Base-by-base conservation (phyloP, 1,140 invertebrate species). In the Chymomyza costata region DNA sequence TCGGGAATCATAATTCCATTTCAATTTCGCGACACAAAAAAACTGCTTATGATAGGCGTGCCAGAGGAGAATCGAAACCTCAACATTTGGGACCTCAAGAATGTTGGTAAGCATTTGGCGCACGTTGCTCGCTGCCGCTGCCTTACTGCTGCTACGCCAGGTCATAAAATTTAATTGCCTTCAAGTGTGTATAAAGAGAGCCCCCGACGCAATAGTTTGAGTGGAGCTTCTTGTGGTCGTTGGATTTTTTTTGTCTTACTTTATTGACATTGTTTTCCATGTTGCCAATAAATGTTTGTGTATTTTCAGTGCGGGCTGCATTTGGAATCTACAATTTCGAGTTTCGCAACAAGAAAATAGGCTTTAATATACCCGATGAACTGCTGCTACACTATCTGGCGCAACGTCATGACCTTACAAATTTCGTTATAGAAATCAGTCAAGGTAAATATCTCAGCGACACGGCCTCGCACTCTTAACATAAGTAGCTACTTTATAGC, bases 391-490 rank as follows among this genome's bases (percentile, higher is more conserved):
- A 83, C 38, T 84, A 84, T 44, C 61, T 84, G 73, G 82, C 76
- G 30, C 82, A 84, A 56, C 54, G 82, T 15, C 81, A 82, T 46
- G 82, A 84, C 59, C 73, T 84, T 45, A 84, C 82, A 55, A 84
- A 84, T 69, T 84, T 84, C 71, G 82, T 84, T 63, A 84, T 84
- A 74, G 82, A 84, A 69, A 80, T 84, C 56, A 82, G 69, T 34
- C 82, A 84, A 74, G 82, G 82, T 84, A 74, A 82, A 61, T 83
- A 43, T 18, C 34, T 41, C 18, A 47, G 37, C 13, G n/a, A 30
- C 25, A 43, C n/a, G n/a, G 6, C 7, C 2, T 38, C 10, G 7
- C 10, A 15, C 8, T 19, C 32, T 45, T 5, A 25, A 25, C 21
- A 32, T 40, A 54, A 49, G 40, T 57, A 76, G 65, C 37, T 66